phyloP scores from a whole-genome alignment of 2,113 vertebrate genomes.

The Athene noctua region DNA sequence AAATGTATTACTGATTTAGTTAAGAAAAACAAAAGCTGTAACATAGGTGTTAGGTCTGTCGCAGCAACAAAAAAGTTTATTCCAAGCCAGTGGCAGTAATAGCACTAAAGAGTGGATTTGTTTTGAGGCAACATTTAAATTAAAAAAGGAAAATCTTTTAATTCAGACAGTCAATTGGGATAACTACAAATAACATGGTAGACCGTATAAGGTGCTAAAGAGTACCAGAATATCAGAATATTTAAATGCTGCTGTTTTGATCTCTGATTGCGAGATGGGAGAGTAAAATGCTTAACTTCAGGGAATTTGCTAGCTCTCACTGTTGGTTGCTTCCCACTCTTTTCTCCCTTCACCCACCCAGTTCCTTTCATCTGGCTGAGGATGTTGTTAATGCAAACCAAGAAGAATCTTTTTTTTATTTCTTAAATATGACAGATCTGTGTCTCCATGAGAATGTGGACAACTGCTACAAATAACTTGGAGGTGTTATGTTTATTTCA shows the following conservation, averaged over 20 bases:
- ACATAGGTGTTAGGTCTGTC: not conserved
- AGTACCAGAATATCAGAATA: not conserved
- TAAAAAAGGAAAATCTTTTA: not conserved
- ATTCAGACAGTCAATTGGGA: not conserved
- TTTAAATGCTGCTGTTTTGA: not conserved
- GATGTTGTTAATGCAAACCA: not conserved
- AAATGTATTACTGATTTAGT: not conserved
- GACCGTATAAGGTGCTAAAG: not conserved
- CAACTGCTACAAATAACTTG: slow-evolving; percentile 17
- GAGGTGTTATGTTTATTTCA: slow-evolving; percentile 3
- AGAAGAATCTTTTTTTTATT: not conserved
- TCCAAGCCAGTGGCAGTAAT: not conserved
- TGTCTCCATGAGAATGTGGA: not conserved
- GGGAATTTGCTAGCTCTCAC: not conserved
- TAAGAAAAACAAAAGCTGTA: not conserved
- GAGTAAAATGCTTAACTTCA: not conserved
- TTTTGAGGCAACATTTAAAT: not conserved
- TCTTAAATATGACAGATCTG: slow-evolving; percentile 15
- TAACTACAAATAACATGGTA: not conserved
- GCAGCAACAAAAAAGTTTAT: not conserved
- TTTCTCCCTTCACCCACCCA: not conserved
- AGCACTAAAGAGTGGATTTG: not conserved
- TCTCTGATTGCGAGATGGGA: not conserved
- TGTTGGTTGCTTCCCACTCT: not conserved
- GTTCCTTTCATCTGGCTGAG: not conserved